phyloP scores from a whole-genome alignment of 2,113 vertebrate species.

The Fregata magnificens region DNA sequence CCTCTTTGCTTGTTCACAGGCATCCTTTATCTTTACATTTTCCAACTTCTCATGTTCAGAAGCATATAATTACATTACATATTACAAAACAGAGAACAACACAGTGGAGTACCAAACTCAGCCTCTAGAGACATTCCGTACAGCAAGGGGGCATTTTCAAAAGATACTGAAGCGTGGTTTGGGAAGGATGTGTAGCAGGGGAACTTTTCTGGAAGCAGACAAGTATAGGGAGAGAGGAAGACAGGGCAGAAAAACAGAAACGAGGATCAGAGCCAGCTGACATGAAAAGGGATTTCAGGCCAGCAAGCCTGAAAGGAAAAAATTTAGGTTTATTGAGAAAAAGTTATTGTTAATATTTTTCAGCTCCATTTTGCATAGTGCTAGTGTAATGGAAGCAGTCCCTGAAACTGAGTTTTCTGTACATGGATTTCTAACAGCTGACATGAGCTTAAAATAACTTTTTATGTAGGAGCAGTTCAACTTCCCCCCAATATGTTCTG shows the following conservation, averaged over 20 bases:
- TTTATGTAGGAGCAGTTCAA: slow-evolving; percentile 57
- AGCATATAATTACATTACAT: not conserved
- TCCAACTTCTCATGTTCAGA: not conserved
- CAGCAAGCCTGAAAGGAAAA: not conserved
- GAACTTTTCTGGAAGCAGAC: not conserved
- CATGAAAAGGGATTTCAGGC: not conserved
- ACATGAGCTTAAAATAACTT: slow-evolving; percentile 52
- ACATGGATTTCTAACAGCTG: slow-evolving; percentile 45
- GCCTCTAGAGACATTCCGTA: not conserved
- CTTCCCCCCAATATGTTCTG: slow-evolving; percentile 52
- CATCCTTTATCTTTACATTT: not conserved
- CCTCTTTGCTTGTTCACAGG: not conserved
- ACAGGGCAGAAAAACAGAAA: not conserved
- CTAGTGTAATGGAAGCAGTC: not conserved
- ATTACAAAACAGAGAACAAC: not conserved
- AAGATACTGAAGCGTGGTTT: not conserved
- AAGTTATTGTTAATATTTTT: not conserved
- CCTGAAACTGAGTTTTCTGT: slow-evolving; percentile 8
- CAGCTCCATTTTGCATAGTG: not conserved
- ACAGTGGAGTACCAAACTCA: not conserved
- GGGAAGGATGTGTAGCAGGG: not conserved
- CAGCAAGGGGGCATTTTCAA: not conserved
- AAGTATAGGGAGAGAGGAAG: not conserved
- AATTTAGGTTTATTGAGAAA: not conserved
- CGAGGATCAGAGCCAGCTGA: not conserved